Percentiles rank a stretch among this genome's conserved stretches.
Evolutionary conservation across 2,888 invertebrate species (phyloP).

Genomic region (Drosophila parthenogenetica): DNA sequence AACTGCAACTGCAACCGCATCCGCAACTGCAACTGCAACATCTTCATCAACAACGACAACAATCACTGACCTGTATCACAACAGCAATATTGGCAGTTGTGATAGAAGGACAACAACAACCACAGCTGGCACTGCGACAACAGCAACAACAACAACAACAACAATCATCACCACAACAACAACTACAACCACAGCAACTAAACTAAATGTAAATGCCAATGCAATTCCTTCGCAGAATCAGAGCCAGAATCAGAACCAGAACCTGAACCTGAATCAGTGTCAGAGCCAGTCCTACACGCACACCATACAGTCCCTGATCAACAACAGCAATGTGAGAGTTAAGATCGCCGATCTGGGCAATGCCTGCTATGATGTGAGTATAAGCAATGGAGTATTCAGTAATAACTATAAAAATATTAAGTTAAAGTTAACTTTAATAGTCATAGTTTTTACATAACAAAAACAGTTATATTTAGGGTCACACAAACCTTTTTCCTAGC

Average conservation of each 20-base stretch:
- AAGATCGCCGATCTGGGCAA: conserved; percentile 95
- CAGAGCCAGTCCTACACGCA: conserved; percentile 83
- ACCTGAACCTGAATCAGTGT: conserved; percentile 73
- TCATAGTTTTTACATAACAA: too few species aligned
- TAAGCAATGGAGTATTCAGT: too few species aligned
- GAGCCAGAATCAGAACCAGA: conserved; percentile 66
- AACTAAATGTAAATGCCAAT: conserved; percentile 79
- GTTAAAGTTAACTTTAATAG: too few species aligned
- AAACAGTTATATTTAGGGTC: too few species aligned
- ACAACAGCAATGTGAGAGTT: conserved; percentile 87
- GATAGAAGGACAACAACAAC: conserved; percentile 40
- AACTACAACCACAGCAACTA: conserved; percentile 60
- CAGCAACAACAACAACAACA: conserved; percentile 31
- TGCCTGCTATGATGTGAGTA: conserved; percentile 90
- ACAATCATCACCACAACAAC: conserved; percentile 20
- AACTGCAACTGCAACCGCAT: conserved; percentile 31
- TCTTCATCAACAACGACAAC: conserved; percentile 32
- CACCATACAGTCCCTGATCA: conserved; percentile 84
- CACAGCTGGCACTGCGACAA: conserved; percentile 25
- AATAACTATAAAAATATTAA: too few species aligned
- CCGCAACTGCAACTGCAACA: conserved; percentile 32
- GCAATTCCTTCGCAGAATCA: conserved; percentile 80
- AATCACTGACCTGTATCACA: conserved; percentile 54
- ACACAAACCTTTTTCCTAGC: not conserved
- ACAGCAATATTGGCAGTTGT: conserved; percentile 42